phyloP scores from a whole-genome alignment of 2,888 invertebrate genomes.

The Panorpa germanica region DNA sequence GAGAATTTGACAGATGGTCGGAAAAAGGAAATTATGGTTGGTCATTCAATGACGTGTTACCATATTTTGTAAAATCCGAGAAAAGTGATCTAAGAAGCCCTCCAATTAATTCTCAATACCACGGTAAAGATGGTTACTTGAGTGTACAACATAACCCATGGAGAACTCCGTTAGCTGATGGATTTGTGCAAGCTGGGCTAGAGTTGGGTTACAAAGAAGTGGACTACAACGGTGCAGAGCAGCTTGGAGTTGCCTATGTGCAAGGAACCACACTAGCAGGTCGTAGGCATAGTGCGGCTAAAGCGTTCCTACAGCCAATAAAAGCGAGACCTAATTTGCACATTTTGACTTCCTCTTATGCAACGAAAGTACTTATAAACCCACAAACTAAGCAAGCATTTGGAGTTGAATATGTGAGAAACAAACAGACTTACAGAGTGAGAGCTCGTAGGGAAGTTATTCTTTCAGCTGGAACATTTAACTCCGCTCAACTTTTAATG shows the following conservation, averaged over 20 bases:
- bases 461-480: conserved; percentile 69
- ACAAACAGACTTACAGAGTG: conserved; percentile 27
- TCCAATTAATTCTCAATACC: conserved; percentile 16
- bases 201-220: conserved; percentile 28
- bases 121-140: conserved; percentile 21
- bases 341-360: conserved; percentile 28
- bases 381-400: conserved; percentile 36
- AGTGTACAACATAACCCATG: conserved; percentile 20
- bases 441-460: conserved; percentile 62
- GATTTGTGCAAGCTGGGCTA: conserved; percentile 34
- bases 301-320: conserved; percentile 29
- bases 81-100: conserved; percentile 13
- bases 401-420: conserved; percentile 45
- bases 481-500: conserved; percentile 80
- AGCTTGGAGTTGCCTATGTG: conserved; percentile 30
- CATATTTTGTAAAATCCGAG: conserved; percentile 19
- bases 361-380: conserved; percentile 38
- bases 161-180: conserved; percentile 28
- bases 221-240: conserved; percentile 22
- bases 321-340: conserved; percentile 28
- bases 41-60: conserved; percentile 21
- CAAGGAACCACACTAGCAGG: conserved; percentile 31
- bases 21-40: conserved; percentile 22
- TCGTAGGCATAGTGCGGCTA: conserved; percentile 26
- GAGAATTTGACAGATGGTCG: conserved; percentile 15